Evolutionary conservation across 2,888 invertebrate genomes (phyloP), one percentile per base, ranked within the genome.

Genomic region (Listrodromus nycthemerus): DNA sequence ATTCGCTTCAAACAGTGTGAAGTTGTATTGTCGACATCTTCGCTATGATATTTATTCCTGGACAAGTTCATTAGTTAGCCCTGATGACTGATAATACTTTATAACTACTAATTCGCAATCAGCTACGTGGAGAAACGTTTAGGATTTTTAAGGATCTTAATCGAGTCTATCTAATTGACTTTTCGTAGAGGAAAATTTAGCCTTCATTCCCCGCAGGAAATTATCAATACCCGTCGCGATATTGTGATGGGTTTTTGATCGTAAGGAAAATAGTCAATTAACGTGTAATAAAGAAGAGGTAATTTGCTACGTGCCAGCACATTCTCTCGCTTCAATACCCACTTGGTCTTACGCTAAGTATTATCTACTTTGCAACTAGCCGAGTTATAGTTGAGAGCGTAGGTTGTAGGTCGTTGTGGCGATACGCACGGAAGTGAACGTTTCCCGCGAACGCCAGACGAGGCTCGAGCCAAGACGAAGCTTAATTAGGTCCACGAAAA

Each of bases 351-450:
- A 65, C 30, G 30, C 50, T 7, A 16, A 13, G 30, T 19, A 37
- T 48, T 48, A 24, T 24, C 74, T 19, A 48, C 21, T 45, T 19
- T 52, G 19, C 30, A 75, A 50, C 48, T 63, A 65, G 50, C 21
- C 16, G 5, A 50, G 33, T 75, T 2, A 6, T 21, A 63, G 65
- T 48, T 50, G 19, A 65, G 33, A 10, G 48, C 63, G 16, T 65
- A 30, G 61, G 24, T 61, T 24, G 27, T 27, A 21, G 10, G 5
- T 61, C 61, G 41, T 55, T 13, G 55, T 10, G 45, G 61, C 30
- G 37, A 63, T 45, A 27, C 45, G 27, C 45, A 73, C 24, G 61
- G 45, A 73, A 61, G 30, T 73, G 13, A 19, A 19, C 19, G 27
- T 24, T 19, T 2, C 24, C 13, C 21, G 27, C 21, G 58, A 58